Conservation (phyloP, 2,888 invertebrate species). For the Hydriomena furcata region DNA sequence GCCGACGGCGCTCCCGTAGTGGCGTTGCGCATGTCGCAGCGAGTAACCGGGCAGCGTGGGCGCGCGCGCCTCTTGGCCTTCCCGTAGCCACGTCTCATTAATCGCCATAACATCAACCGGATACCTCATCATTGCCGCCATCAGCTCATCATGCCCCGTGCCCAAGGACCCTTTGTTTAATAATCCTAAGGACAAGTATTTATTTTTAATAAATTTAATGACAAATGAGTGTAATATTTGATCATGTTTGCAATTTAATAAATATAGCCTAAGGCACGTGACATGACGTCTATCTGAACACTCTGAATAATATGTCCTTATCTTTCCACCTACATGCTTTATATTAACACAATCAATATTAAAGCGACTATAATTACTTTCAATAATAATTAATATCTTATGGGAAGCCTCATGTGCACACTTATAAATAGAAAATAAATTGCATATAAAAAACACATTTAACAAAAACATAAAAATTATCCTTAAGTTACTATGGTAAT, state of each 20-base stretch:
- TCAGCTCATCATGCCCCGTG: constrained; percentile 34
- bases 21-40: constrained; percentile 8
- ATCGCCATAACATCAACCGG: constrained; percentile 28
- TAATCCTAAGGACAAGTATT: constrained; percentile 29
- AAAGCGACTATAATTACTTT: too few species aligned
- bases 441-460: too few species aligned
- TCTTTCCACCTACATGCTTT: too few species aligned
- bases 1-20: neutral
- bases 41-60: constrained; percentile 19
- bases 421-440: too few species aligned
- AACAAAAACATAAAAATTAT: too few species aligned
- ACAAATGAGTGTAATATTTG: neutral
- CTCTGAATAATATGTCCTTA: too few species aligned
- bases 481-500: too few species aligned
- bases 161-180: constrained; percentile 36
- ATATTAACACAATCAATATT: too few species aligned
- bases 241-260: constrained; percentile 2
- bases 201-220: constrained; percentile 7
- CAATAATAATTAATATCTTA: too few species aligned
- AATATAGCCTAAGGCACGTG: neutral
- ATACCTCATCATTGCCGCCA: constrained; percentile 16
- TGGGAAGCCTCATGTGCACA: too few species aligned
- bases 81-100: constrained; percentile 28
- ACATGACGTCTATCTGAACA: constrained; percentile 6
- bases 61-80: constrained; percentile 15